phyloP scores from a whole-genome alignment of 2,797 vertebrate genomes.

The Carapus acus region DNA sequence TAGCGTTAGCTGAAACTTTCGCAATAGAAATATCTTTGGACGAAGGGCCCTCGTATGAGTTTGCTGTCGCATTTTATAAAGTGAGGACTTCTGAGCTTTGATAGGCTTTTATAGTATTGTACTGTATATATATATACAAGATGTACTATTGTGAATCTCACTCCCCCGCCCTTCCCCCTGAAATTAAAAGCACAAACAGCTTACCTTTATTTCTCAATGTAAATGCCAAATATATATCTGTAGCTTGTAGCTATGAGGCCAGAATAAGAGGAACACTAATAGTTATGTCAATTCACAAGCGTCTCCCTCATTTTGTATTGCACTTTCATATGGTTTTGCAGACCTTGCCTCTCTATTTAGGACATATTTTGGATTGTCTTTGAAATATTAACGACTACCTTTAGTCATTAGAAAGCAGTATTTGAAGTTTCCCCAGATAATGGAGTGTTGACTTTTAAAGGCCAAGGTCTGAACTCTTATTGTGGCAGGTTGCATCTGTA shows the following conservation, averaged over 20 bases:
- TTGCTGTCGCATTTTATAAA: conserved; percentile 65
- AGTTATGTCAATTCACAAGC: conserved; percentile 44
- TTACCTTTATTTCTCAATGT: conserved; percentile 52
- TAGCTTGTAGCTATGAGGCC: conserved; percentile 51
- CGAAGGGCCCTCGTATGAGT: conserved; percentile 61
- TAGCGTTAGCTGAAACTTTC: conserved; percentile 62
- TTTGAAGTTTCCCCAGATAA: neutral
- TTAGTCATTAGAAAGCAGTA: conserved; percentile 34
- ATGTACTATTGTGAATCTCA: conserved; percentile 62
- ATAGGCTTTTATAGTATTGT: conserved; percentile 62
- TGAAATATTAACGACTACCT: conserved; percentile 67
- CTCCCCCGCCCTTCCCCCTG: conserved; percentile 25
- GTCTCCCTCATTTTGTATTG: conserved; percentile 62
- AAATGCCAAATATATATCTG: conserved; percentile 70
- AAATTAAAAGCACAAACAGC: conserved; percentile 70
- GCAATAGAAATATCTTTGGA: conserved; percentile 66
- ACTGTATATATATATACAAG: conserved; percentile 61
- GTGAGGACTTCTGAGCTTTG: conserved; percentile 62
- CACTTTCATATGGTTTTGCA: conserved; percentile 69
- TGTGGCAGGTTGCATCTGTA: conserved; percentile 34
- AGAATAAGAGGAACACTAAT: conserved; percentile 55
- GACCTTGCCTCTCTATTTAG: conserved; percentile 52
- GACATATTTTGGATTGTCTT: conserved; percentile 47
- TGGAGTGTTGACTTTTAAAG: conserved; percentile 13
- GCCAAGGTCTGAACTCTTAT: conserved; percentile 19